Evolutionary conservation across 2,797 vertebrate species (phyloP), one percentile per base, ranked within the genome.

Genomic region (Sebastes melanostomus): DNA sequence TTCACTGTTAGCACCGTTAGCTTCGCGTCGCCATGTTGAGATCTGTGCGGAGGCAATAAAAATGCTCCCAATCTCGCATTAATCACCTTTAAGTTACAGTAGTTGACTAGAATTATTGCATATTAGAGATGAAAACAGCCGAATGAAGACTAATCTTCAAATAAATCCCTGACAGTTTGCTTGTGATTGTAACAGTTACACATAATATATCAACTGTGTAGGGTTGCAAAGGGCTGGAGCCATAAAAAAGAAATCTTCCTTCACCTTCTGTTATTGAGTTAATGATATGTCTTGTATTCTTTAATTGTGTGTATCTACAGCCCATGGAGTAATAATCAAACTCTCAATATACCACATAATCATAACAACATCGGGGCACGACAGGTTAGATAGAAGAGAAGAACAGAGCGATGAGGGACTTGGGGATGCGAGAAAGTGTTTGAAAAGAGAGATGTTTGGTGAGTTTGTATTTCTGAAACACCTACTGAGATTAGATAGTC

Each of bases 401-500:
- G 36, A 66, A 72, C 16, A 58, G 72, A 66, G 34, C 36, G 13
- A 42, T 4, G 24, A 27, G 18, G 29, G 50, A 24, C n/a, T 62
- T 13, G 1, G n/a, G 8, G 29, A 74, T 46, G 58, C 13, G 25
- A 66, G 38, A 27, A 81, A 62, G 50, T n/a, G 20, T 9, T 52
- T 27, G 6, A 77, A 72, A 54, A 32, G 32, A 80, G 25, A 29
- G 18, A 58, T 56, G 20, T 67, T 72, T 80, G 38, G 55, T 14
- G 59, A 71, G 79, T 81, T 56, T 86, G 62, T 60, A 8, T 24
- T 50, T 36, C 18, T 78, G 69, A 81, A 74, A 77, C 36, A 20
- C 78, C 71, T 0, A 54, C 55, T 70, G 80, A 78, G 80, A 85
- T 78, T 32, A 72, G 32, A 87, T 52, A 38, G 50, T 11, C 36